These are phyloP conservation scores for Drosophila mauritiana DNA, from an alignment of 1,140 invertebrate species.

Conservation along the genomic window DNA sequence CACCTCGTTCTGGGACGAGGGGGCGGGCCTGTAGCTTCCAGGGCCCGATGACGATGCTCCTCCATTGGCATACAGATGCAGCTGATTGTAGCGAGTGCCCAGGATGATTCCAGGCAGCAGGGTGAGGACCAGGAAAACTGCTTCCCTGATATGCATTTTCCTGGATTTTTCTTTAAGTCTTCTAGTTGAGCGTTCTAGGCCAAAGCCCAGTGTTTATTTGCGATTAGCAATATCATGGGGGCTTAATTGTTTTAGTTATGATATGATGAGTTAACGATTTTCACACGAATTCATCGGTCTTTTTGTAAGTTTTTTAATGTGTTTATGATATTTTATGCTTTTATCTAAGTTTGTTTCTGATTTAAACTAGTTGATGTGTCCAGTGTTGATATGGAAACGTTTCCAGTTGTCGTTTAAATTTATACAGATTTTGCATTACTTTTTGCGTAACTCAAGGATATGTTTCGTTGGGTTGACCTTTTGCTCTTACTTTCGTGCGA, in stretches of 20 bases:
- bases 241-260: not conserved
- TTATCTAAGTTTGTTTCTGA: not conserved
- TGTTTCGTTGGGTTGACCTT: conserved; percentile 9
- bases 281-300: conserved; percentile 13
- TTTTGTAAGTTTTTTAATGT: not conserved
- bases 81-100: conserved; percentile 48
- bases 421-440: not conserved
- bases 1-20: conserved; percentile 66
- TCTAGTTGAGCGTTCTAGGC: conserved; percentile 36
- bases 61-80: conserved; percentile 42
- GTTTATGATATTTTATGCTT: not conserved
- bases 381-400: conserved; percentile 9
- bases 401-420: not conserved
- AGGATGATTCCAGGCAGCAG: conserved; percentile 27
- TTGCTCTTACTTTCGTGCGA: conserved; percentile 22
- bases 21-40: conserved; percentile 11
- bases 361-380: conserved; percentile 8
- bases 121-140: conserved; percentile 25
- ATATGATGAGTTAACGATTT: conserved; percentile 3
- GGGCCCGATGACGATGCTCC: conserved; percentile 5
- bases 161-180: conserved; percentile 23
- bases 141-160: conserved; percentile 42
- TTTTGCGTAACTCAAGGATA: conserved; percentile 6
- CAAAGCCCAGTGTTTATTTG: conserved; percentile 9
- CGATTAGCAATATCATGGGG: conserved; percentile 9